Base-by-base conservation (phyloP, 2,888 invertebrate genomes). In the Rhorus exstirpatorius region DNA sequence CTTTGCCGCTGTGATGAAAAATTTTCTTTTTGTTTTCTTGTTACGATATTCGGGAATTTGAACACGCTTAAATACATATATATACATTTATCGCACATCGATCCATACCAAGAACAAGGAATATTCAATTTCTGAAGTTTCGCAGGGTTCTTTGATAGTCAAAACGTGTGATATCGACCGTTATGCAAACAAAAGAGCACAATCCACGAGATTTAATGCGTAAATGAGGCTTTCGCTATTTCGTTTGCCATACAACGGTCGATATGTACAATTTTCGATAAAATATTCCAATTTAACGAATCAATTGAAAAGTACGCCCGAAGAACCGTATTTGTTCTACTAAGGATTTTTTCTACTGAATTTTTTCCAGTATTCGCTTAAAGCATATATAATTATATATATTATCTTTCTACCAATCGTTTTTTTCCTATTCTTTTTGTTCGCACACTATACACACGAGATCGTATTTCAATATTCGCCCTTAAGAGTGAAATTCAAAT, bases 361-460 rank as follows among this genome's bases (percentile, higher is more conserved):
- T 10, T 10, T 65, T 26, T 8, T 14, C 24, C 63, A 6, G 10
- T 14, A 46, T 19, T 46, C 41, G 31, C 21, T 53, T 1, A 21
- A 58, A 46, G 67, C 21, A 67, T 61, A 58, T n/a, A n/a, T n/a
- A n/a, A n/a, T n/a, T 79, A 60, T 17, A 17, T 49, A 65, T 19
- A 24, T 58, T 65, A 55, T 53, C 61, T 14, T 26, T 21, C 14
- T 14, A 1, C 7, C 31, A 0, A 14, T 12, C 38, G 8, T 6
- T 4, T 1, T 41, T 19, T 17, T 17, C 46, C 17, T n/a, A 61
- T 12, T 24, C 3, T 3, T 19, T 17, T 31, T 6, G 35, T 35
- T 12, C 14, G 12, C 6, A 41, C 14, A 24, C 10, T 19, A 51
- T 8, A n/a, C n/a, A 51, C 51, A n/a, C 21, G 14, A 49, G 0